A percentile compares a stretch with the other conserved stretches of the same genome.
Evolutionary conservation across 2,888 invertebrate genomes (phyloP).

Genomic region (Dromius quadrimaculatus): DNA sequence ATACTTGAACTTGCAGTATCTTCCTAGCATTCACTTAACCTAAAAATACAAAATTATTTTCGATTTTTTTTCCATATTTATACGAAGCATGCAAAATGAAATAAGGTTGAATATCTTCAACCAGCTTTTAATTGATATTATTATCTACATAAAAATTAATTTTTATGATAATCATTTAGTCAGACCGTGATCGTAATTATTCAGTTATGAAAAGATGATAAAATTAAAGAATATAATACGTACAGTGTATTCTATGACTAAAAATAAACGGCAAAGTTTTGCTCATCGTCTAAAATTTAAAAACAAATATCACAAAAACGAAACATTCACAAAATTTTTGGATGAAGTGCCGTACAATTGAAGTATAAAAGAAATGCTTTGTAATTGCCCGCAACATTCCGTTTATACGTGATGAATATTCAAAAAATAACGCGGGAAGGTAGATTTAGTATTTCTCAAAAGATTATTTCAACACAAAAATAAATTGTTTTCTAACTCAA

Average conservation of each 20-base stretch:
- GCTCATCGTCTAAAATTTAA: conserved; percentile 33
- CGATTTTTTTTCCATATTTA: background rate
- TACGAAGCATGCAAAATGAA: background rate
- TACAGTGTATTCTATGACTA: conserved; percentile 38
- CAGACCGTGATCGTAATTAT: background rate
- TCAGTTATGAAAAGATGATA: background rate
- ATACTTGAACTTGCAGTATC: too few relatives aligned
- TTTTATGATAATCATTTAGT: background rate
- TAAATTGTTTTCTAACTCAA: too few relatives aligned
- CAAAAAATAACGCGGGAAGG: conserved; percentile 1
- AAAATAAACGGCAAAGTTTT: conserved; percentile 42
- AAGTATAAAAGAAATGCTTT: conserved; percentile 17
- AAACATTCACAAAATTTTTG: conserved; percentile 10
- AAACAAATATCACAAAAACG: conserved; percentile 15
- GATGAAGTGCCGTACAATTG: conserved; percentile 3
- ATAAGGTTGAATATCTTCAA: background rate
- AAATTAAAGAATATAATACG: conserved; percentile 13
- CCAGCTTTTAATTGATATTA: background rate
- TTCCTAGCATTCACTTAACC: background rate
- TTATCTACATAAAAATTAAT: background rate
- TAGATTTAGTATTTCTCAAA: background rate
- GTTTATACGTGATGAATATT: too few relatives aligned
- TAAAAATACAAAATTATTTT: too few relatives aligned
- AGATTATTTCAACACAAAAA: too few relatives aligned
- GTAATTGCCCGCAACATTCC: conserved; percentile 9